phyloP scores from a whole-genome alignment of 2,113 vertebrate genomes.

The Lucifuga dentata region DNA sequence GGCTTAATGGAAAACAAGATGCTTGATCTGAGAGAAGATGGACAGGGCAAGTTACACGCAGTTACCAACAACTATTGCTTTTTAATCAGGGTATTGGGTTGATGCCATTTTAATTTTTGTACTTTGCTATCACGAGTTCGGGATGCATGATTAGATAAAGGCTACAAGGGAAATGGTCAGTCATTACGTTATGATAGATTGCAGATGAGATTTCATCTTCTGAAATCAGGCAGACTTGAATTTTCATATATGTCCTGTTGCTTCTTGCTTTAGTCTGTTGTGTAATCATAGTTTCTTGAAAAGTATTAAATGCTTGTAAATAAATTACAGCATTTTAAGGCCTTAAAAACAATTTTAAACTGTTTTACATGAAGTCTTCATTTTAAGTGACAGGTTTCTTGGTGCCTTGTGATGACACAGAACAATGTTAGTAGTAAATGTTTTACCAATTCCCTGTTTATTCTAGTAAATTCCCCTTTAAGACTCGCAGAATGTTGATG shows the following conservation, averaged over 20 bases:
- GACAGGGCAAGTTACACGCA: slow-evolving; percentile 4
- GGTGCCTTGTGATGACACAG: too few relatives aligned
- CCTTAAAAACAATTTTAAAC: background rate
- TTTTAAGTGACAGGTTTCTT: too few relatives aligned
- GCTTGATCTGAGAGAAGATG: slow-evolving; percentile 43
- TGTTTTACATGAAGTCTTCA: too few relatives aligned
- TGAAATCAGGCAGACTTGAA: background rate
- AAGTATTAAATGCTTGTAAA: background rate
- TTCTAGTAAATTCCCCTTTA: too few relatives aligned
- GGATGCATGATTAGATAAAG: background rate
- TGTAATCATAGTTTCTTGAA: background rate
- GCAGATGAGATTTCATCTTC: background rate
- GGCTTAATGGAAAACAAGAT: slow-evolving; percentile 64
- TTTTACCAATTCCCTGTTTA: too few relatives aligned
- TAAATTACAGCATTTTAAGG: too few relatives aligned
- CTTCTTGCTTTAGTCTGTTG: background rate
- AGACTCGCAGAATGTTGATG: too few relatives aligned
- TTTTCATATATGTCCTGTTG: background rate
- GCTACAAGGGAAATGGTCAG: background rate
- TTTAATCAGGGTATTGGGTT: background rate
- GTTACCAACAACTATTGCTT: slow-evolving; percentile 6
- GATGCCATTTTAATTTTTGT: slow-evolving; percentile 1
- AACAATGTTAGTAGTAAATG: too few relatives aligned
- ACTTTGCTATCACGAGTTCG: slow-evolving; percentile 6
- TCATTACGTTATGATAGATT: slow-evolving; percentile 8